Percentiles rank a stretch among this genome's conserved stretches.
Evolutionary conservation across 2,888 invertebrate species (phyloP).

Genomic region (Mellilla xanthometata): DNA sequence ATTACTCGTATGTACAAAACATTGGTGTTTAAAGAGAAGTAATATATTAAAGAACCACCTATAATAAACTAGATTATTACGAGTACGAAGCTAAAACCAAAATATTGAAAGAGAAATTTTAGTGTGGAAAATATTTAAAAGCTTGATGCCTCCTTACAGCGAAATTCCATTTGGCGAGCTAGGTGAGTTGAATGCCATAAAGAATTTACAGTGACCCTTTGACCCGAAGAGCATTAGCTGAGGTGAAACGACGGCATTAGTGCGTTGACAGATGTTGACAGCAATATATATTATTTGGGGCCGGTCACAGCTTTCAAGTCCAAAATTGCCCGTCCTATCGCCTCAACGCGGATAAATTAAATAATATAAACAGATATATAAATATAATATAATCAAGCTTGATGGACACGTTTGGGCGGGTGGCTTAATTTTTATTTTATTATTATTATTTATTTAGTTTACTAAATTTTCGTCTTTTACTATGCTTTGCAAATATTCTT

Average conservation of each 20-base stretch:
- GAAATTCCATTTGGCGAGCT: constrained; percentile 56
- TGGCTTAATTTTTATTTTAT: too few species aligned
- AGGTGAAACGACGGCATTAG: constrained; percentile 39
- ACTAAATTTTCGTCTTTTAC: too few species aligned
- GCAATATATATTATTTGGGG: constrained; percentile 30
- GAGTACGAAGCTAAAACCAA: constrained; percentile 10
- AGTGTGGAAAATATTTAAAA: constrained; percentile 31
- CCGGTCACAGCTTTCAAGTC: constrained; percentile 22
- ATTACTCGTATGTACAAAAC: too few species aligned
- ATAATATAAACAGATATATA: background rate
- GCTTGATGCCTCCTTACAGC: constrained; percentile 45
- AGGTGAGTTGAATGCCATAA: constrained; percentile 45
- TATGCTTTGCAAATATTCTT: too few species aligned
- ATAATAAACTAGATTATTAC: background rate
- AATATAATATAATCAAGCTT: too few species aligned
- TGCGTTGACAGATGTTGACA: constrained; percentile 42
- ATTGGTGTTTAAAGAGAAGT: too few species aligned
- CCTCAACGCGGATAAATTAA: background rate
- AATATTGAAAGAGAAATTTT: constrained; percentile 25
- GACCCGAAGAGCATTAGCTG: constrained; percentile 43
- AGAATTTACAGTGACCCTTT: constrained; percentile 49
- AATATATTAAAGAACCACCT: too few species aligned
- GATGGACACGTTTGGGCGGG: too few species aligned
- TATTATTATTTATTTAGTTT: too few species aligned
- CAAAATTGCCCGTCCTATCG: constrained; percentile 11